Base-by-base conservation (phyloP, 2,888 invertebrate genomes). In the Chirona hameri region DNA sequence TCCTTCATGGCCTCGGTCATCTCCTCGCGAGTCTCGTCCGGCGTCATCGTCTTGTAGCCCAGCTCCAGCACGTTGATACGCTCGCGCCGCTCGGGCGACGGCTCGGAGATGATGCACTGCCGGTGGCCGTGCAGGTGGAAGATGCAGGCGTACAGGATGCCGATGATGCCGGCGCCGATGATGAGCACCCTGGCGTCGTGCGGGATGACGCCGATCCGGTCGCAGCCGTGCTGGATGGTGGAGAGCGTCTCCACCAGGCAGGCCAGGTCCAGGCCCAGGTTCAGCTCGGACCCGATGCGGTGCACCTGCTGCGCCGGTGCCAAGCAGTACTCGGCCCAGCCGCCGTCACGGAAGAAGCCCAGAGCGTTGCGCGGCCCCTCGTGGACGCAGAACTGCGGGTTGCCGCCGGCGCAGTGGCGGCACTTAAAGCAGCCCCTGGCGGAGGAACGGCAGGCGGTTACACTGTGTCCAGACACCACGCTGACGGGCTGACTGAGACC, bases 151-250 rank as follows among this genome's bases (percentile, higher is more conserved):
- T 93, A 93, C 0, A 93, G 88, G 86, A 91, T 91, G 86, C 93
- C 93, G 84, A 93, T 93, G 81, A 93, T 93, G 0, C 93, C 93
- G 82, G 93, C 93, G 0, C 93, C 93, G 0, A 91, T 89, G 0
- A 93, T 88, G 52, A 93, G 89, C 29, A 93, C 91, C 84, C 90
- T 91, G 69, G 90, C 87, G 0, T 93, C 92, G 0, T 93, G 89
- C 0, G 89, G 86, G 10, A 93, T 87, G 0, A 92, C 92, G 24
- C 90, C 89, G 1, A 92, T 90, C 81, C 90, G 89, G 85, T 93
- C 91, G 89, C 91, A 92, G 0, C 93, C 93, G 85, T 93, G 93
- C 0, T 92, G 90, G 3, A 93, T 89, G 85, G 93, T 93, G 0
- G 93, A 93, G 81, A 93, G 88, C 0, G 93, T 93, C 86, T 93